Evolutionary conservation across 2,113 vertebrate species (phyloP).

Genomic region (Alexandromys fortis): DNA sequence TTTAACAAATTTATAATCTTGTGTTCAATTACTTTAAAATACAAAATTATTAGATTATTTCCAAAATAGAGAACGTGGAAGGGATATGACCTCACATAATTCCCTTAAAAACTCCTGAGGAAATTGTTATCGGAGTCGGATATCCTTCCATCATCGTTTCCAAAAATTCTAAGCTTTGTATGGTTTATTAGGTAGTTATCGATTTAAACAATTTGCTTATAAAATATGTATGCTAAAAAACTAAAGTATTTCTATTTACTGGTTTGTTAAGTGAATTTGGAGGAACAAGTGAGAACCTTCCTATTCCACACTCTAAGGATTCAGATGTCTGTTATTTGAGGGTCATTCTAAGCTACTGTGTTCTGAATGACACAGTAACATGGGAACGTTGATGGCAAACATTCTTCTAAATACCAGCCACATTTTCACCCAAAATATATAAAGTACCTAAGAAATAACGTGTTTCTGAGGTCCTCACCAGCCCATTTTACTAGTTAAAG

Average conservation of each 20-base stretch:
- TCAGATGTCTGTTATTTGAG: neutral
- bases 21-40: slow-evolving; percentile 56
- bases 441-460: slow-evolving; percentile 17
- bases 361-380: slow-evolving; percentile 17
- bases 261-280: neutral
- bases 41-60: slow-evolving; percentile 65
- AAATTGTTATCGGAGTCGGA: slow-evolving; percentile 27
- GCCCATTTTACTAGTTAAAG: slow-evolving; percentile 33
- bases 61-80: slow-evolving; percentile 49
- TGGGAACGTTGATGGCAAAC: slow-evolving; percentile 12
- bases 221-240: neutral
- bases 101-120: slow-evolving; percentile 47
- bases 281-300: neutral
- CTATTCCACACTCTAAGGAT: neutral
- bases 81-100: slow-evolving; percentile 15
- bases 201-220: slow-evolving; percentile 38
- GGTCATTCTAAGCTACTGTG: slow-evolving; percentile 5
- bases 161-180: slow-evolving; percentile 45
- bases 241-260: slow-evolving; percentile 30
- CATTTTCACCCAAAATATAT: slow-evolving; percentile 19
- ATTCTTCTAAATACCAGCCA: slow-evolving; percentile 19
- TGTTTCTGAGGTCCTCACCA: neutral
- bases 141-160: slow-evolving; percentile 47
- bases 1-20: slow-evolving; percentile 20
- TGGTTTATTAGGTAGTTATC: neutral